Conservation (phyloP, 1,140 invertebrate species). For the Hermetia illucens region DNA sequence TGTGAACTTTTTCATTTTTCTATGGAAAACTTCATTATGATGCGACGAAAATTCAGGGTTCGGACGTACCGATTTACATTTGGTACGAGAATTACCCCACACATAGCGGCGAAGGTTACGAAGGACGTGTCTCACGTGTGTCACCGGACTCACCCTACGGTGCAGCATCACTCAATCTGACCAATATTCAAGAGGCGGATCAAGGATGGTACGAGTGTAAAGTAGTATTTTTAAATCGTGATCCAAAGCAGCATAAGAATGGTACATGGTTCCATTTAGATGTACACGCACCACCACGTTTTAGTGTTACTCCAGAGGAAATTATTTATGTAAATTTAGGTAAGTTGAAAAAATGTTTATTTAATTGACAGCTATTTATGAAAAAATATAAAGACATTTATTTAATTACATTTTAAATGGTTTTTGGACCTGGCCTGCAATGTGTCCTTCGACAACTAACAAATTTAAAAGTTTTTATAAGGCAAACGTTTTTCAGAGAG, state of each 20-base stretch:
- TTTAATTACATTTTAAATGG: no score
- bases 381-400: no score
- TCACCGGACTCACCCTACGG: constrained; percentile 74
- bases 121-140: constrained; percentile 77
- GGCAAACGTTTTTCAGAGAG: no score
- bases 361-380: no score
- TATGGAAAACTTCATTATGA: no score
- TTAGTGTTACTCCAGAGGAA: constrained; percentile 82
- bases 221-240: constrained; percentile 87
- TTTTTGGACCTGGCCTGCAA: no score
- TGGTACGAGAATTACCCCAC: constrained; percentile 95
- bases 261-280: constrained; percentile 94
- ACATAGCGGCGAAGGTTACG: constrained; percentile 82
- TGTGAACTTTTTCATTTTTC: no score
- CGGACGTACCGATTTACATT: constrained; percentile 90
- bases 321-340: constrained; percentile 88
- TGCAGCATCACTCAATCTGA: constrained; percentile 84
- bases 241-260: constrained; percentile 76
- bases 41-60: no score
- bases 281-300: constrained; percentile 86
- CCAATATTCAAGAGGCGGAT: constrained; percentile 80
- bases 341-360: constrained; percentile 27
- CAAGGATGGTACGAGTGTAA: constrained; percentile 97
- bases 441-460: no score
- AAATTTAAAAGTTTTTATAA: no score